A percentile compares a stretch with the other conserved stretches of the same genome.
These are phyloP conservation scores for Gnathonemus longibarbis DNA, from an alignment of 2,113 vertebrate species.

Conservation along the genomic window DNA sequence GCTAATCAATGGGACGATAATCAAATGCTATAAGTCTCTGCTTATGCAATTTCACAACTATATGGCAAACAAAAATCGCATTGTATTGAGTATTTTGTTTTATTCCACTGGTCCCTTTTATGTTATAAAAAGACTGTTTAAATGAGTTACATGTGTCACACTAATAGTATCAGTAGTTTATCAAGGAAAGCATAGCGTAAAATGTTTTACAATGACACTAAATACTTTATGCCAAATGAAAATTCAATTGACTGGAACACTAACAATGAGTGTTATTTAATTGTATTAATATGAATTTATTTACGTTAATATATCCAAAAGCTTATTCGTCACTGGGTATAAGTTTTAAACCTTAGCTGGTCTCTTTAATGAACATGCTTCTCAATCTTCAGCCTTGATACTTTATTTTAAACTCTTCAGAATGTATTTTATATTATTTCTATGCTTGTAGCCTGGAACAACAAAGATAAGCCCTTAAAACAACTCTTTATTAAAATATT, in stretches of 20 bases:
- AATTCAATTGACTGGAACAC: background rate
- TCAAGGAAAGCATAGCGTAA: background rate
- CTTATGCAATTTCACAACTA: constrained; percentile 38
- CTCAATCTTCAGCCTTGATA: background rate
- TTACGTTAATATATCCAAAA: background rate
- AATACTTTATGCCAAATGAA: background rate
- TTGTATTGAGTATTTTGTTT: background rate
- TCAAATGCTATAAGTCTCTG: constrained; percentile 31
- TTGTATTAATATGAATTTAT: background rate
- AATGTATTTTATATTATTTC: constrained; percentile 1
- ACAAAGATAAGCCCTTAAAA: constrained; percentile 27
- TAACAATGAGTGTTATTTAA: background rate
- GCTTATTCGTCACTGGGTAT: background rate
- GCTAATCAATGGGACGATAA: constrained; percentile 53
- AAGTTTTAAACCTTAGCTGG: background rate
- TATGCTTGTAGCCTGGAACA: constrained; percentile 36
- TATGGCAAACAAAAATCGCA: constrained; percentile 40
- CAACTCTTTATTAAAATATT: constrained; percentile 37
- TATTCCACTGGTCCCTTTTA: background rate
- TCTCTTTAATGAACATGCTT: background rate
- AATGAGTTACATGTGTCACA: background rate
- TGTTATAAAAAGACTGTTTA: background rate
- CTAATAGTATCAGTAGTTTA: background rate
- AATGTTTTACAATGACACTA: background rate
- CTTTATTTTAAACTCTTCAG: background rate